phyloP scores from a whole-genome alignment of 2,113 vertebrate genomes.

The Poeciliopsis retropinna region DNA sequence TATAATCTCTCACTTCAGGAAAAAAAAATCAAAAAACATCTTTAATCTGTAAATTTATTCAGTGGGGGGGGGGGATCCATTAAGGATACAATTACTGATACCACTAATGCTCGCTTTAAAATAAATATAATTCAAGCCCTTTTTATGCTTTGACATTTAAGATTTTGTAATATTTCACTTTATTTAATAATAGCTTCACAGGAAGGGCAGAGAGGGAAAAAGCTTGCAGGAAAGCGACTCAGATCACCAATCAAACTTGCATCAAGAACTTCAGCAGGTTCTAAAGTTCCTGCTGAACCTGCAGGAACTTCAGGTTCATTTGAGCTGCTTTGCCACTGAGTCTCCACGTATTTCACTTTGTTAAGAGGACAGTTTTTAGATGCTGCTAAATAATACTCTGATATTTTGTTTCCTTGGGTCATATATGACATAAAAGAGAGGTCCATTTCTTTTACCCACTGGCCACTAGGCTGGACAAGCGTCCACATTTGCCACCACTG shows the following conservation, averaged over 20 bases:
- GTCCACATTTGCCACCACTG: too few relatives aligned
- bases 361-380: background rate
- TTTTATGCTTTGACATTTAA: background rate
- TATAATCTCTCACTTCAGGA: background rate
- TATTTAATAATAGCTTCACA: background rate
- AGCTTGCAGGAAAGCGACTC: background rate
- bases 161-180: background rate
- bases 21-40: background rate
- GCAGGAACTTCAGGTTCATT: background rate
- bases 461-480: too few relatives aligned
- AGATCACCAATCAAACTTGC: background rate
- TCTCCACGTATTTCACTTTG: background rate
- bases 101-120: background rate
- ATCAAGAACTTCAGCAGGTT: background rate
- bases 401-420: background rate
- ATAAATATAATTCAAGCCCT: background rate
- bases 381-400: background rate
- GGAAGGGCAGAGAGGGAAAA: background rate
- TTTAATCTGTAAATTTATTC: background rate
- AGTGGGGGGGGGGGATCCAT: background rate
- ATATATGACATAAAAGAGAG: background rate
- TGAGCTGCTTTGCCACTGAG: background rate
- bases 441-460: background rate
- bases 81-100: background rate
- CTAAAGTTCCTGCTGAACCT: too few relatives aligned